These are phyloP conservation scores for Ranitomeya variabilis DNA, from an alignment of 2,113 vertebrate species.

Conservation along the genomic window DNA sequence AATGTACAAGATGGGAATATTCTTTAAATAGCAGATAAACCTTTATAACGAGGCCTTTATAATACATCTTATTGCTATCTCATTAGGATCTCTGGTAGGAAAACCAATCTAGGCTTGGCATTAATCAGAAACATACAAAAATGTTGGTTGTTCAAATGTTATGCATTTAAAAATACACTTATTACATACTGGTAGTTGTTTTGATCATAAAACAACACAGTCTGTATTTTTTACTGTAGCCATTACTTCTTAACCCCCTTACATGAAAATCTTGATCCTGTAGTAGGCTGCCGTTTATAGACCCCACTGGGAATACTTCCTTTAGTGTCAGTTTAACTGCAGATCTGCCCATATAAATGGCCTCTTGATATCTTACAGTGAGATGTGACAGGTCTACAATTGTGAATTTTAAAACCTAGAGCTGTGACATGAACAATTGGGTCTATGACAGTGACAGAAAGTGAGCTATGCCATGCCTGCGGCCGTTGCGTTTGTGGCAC, in stretches of 20 bases:
- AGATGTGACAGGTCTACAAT: slow-evolving; percentile 50
- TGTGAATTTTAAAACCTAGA: slow-evolving; percentile 27
- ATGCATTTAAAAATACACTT: not conserved
- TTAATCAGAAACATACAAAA: too few species aligned
- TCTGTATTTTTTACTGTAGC: not conserved
- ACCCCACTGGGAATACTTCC: not conserved
- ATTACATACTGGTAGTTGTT: too few species aligned
- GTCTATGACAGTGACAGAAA: slow-evolving; percentile 45
- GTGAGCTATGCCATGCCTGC: slow-evolving; percentile 34
- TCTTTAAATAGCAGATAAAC: too few species aligned
- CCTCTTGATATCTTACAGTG: slow-evolving; percentile 28
- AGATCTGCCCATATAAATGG: slow-evolving; percentile 48
- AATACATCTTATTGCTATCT: too few species aligned
- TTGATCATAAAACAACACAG: too few species aligned
- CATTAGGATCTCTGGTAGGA: too few species aligned
- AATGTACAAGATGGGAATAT: too few species aligned
- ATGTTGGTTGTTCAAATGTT: too few species aligned
- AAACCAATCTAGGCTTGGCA: too few species aligned
- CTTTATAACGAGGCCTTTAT: too few species aligned
- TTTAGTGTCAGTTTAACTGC: slow-evolving; percentile 32
- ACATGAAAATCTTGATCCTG: not conserved
- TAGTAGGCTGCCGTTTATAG: not conserved
- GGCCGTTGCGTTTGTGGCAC: not conserved
- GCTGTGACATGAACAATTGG: slow-evolving; percentile 50
- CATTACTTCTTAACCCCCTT: not conserved